Percentiles rank a stretch among this genome's conserved stretches.
Evolutionary conservation across 2,888 invertebrate genomes (phyloP).

Genomic region (Crocallis elinguaria): DNA sequence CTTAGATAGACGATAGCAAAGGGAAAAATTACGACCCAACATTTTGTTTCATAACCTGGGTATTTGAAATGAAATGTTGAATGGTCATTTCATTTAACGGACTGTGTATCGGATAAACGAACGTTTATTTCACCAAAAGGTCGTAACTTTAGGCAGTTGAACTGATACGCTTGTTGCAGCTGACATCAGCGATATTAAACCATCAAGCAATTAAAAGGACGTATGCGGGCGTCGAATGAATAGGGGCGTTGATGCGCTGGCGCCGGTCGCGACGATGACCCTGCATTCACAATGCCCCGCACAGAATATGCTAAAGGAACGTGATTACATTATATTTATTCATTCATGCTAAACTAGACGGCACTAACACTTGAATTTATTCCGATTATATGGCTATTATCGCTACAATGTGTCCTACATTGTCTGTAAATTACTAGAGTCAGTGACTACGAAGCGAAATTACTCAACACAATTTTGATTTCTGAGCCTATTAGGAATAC

Average conservation of each 20-base stretch:
- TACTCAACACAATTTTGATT: too few species aligned
- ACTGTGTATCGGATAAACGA: background rate
- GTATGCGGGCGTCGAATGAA: conserved; percentile 68
- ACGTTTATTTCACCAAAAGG: conserved; percentile 4
- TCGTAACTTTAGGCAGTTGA: conserved; percentile 31
- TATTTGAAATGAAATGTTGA: too few species aligned
- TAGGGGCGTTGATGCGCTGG: conserved; percentile 59
- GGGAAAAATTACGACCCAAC: too few species aligned
- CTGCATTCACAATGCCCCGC: conserved; percentile 37
- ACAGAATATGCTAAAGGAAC: conserved; percentile 21
- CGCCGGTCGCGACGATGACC: conserved; percentile 49
- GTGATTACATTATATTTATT: conserved; percentile 22
- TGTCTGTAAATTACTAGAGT: too few species aligned
- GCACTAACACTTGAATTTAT: background rate
- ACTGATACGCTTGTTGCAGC: conserved; percentile 33
- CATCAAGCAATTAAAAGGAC: conserved; percentile 59
- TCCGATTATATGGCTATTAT: too few species aligned
- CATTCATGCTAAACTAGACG: background rate
- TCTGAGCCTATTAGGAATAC: too few species aligned
- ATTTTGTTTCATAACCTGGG: too few species aligned
- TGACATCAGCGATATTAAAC: conserved; percentile 54
- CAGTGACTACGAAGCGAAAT: too few species aligned
- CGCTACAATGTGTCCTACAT: too few species aligned
- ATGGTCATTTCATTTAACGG: background rate
- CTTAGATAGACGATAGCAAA: too few species aligned